Evolutionary conservation across 2,113 vertebrate genomes (phyloP).

Genomic region (Sphaerodactylus townsendi): DNA sequence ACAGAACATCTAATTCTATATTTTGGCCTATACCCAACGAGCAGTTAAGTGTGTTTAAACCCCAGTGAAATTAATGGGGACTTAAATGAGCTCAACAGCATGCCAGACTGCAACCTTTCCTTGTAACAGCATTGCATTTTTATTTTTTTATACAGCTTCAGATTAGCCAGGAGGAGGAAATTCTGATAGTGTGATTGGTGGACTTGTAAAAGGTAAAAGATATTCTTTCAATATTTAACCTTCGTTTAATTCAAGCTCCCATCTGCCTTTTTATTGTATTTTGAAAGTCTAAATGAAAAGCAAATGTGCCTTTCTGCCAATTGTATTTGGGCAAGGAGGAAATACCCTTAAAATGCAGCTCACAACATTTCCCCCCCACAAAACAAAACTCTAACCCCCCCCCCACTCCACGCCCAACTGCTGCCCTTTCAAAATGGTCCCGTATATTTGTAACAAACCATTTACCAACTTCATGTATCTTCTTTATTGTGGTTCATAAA

Average conservation of each 20-base stretch:
- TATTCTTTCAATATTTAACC: conserved; percentile 66
- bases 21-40: neutral
- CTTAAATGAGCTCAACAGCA: neutral
- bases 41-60: neutral
- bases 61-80: neutral
- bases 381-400: neutral
- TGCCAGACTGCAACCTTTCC: neutral
- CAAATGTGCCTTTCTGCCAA: conserved; percentile 56
- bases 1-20: neutral
- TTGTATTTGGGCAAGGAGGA: conserved; percentile 35
- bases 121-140: neutral
- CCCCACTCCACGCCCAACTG: conserved; percentile 42
- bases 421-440: conserved; percentile 64
- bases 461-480: conserved; percentile 77
- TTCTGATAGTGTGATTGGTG: conserved; percentile 46
- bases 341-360: conserved; percentile 57
- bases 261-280: conserved; percentile 62
- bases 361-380: conserved; percentile 62
- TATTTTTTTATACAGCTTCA: conserved; percentile 40
- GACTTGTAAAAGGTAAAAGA: conserved; percentile 51
- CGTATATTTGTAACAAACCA: conserved; percentile 75
- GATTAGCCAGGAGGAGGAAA: conserved; percentile 58
- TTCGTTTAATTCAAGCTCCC: conserved; percentile 68
- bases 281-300: conserved; percentile 72
- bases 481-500: conserved; percentile 84